Conservation (phyloP, 1,140 invertebrate genomes). For the Phocides pigmalion region DNA sequence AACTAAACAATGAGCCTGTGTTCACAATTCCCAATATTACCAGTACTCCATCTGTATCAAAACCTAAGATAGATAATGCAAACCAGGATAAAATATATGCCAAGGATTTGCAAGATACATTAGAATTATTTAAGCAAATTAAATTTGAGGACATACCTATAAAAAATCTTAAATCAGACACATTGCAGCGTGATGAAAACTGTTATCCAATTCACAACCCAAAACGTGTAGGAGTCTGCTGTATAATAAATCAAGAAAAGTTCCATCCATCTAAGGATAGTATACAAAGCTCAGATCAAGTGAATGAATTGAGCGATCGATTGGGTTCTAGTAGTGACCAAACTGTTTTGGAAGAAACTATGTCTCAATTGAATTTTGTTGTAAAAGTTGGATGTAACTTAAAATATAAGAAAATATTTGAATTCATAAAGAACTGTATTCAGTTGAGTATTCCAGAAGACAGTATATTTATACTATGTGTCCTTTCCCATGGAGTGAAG, state of each 20-base stretch:
- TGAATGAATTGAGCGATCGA: slow-evolving; percentile 45
- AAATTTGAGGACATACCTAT: slow-evolving; percentile 45
- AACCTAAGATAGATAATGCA: slow-evolving; percentile 36
- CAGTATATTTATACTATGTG: slow-evolving; percentile 74
- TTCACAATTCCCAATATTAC: slow-evolving; percentile 3
- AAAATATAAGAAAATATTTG: slow-evolving; percentile 54
- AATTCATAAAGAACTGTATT: slow-evolving; percentile 59
- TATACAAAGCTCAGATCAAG: slow-evolving; percentile 43
- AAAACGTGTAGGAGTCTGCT: slow-evolving; percentile 64
- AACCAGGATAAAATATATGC: slow-evolving; percentile 36
- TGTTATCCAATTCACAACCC: slow-evolving; percentile 62
- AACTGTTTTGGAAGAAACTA: slow-evolving; percentile 56
- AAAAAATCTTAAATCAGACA: slow-evolving; percentile 64
- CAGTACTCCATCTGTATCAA: slow-evolving; percentile 27
- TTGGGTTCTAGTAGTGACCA: slow-evolving; percentile 64
- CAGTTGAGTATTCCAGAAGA: slow-evolving; percentile 50
- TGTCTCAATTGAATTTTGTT: slow-evolving; percentile 64
- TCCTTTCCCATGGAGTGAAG: slow-evolving; percentile 72
- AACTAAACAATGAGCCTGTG: slow-evolving; percentile 39
- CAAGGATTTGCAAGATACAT: slow-evolving; percentile 51
- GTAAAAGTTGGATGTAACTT: slow-evolving; percentile 59
- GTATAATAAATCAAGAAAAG: slow-evolving; percentile 75
- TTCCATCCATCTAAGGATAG: slow-evolving; percentile 70
- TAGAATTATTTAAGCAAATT: slow-evolving; percentile 47
- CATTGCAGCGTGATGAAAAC: slow-evolving; percentile 44